Conservation (phyloP, 2,888 invertebrate genomes). For the Lypha dubia region DNA sequence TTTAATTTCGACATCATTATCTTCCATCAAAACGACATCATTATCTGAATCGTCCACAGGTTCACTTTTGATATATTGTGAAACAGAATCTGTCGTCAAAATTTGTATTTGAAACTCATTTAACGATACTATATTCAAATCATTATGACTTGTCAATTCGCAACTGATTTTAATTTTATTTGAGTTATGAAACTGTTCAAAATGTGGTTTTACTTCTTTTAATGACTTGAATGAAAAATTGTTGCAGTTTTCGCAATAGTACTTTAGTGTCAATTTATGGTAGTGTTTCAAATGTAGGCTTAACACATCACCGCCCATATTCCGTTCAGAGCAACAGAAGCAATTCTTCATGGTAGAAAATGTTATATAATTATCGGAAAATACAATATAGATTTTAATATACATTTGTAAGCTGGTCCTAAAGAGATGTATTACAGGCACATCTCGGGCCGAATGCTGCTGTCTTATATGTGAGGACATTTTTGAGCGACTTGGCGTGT, state of each 20-base stretch:
- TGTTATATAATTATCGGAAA: constrained; percentile 62
- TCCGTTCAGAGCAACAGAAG: constrained; percentile 66
- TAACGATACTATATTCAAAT: constrained; percentile 53
- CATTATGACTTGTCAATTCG: constrained; percentile 59
- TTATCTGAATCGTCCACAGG: constrained; percentile 16
- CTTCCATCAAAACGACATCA: constrained; percentile 70
- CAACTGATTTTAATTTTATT: constrained; percentile 65
- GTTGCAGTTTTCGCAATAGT: constrained; percentile 71
- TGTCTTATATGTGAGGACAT: constrained; percentile 58
- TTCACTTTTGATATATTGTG: constrained; percentile 54
- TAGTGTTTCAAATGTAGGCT: constrained; percentile 70
- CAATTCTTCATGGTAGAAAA: constrained; percentile 71
- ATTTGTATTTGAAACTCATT: constrained; percentile 62
- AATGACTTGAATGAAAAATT: constrained; percentile 55
- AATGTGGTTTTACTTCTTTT: constrained; percentile 61
- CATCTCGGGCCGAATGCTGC: constrained; percentile 72
- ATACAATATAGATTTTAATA: constrained; percentile 55
- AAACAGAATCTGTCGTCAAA: background rate
- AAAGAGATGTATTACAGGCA: constrained; percentile 62
- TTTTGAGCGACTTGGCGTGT: constrained; percentile 54
- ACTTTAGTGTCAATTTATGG: constrained; percentile 68
- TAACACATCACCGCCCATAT: constrained; percentile 55
- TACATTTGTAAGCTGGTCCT: constrained; percentile 34
- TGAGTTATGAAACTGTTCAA: constrained; percentile 42
- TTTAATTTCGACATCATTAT: constrained; percentile 70